These are phyloP conservation scores for Andrena camellia DNA, from an alignment of 2,888 invertebrate species.

Conservation along the genomic window DNA sequence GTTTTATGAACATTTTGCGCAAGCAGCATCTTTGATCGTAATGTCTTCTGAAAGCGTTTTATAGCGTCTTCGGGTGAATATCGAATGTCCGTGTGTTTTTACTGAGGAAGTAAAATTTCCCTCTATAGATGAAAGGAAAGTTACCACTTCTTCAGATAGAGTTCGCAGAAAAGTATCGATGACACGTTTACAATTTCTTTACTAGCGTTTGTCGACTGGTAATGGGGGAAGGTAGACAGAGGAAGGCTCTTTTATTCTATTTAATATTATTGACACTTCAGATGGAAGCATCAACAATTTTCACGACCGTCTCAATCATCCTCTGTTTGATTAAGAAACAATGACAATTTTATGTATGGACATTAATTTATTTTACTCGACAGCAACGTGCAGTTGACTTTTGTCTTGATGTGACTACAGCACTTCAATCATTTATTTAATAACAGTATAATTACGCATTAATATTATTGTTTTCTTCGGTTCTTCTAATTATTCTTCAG, in stretches of 20 bases:
- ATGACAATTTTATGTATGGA: too few relatives aligned
- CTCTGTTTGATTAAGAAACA: too few relatives aligned
- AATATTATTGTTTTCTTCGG: too few relatives aligned
- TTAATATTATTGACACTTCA: neutral
- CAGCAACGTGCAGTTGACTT: too few relatives aligned
- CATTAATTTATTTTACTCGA: too few relatives aligned
- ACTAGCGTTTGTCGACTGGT: slow-evolving; percentile 39
- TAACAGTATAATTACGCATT: too few relatives aligned
- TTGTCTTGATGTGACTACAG: too few relatives aligned
- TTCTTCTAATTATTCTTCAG: too few relatives aligned
- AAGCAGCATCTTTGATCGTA: slow-evolving; percentile 60
- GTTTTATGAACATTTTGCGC: slow-evolving; percentile 28
- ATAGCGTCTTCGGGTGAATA: slow-evolving; percentile 58
- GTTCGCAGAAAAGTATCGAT: slow-evolving; percentile 66
- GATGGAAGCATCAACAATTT: neutral
- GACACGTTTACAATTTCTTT: slow-evolving; percentile 54
- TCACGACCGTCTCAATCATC: neutral
- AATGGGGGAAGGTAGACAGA: slow-evolving; percentile 10
- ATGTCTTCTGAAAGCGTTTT: slow-evolving; percentile 56
- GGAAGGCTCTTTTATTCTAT: neutral
- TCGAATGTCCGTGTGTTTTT: slow-evolving; percentile 59
- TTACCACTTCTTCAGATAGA: slow-evolving; percentile 63
- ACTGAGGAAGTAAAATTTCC: slow-evolving; percentile 45
- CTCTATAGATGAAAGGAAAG: slow-evolving; percentile 58
- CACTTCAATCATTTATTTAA: too few relatives aligned